Evolutionary conservation across 2,888 invertebrate genomes (phyloP).

Genomic region (Sarcophaga rosellei): DNA sequence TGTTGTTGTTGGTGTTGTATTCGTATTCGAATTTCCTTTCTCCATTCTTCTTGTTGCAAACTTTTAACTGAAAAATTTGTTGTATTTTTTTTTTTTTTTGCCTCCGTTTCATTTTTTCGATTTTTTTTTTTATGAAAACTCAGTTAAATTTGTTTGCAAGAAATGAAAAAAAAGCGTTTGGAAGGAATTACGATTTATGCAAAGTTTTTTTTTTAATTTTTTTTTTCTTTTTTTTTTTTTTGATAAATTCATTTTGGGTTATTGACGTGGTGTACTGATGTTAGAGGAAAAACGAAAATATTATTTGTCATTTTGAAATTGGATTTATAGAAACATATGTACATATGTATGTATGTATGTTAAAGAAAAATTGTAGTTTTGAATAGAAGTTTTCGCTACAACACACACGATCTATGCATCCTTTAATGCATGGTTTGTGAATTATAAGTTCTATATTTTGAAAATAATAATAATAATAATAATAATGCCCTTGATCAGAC

Average conservation of each 20-base stretch:
- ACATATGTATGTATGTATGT: neutral
- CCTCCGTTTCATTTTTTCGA: neutral
- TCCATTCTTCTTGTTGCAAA: slow-evolving; percentile 40
- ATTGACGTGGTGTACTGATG: too few species aligned
- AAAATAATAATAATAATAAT: too few species aligned
- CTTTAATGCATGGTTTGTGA: too few species aligned
- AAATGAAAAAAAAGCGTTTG: slow-evolving; percentile 7
- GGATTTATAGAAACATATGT: neutral
- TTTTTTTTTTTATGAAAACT: slow-evolving; percentile 27
- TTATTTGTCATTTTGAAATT: too few species aligned
- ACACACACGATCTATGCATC: too few species aligned
- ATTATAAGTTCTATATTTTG: too few species aligned
- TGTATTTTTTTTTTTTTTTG: slow-evolving; percentile 21
- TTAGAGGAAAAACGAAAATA: too few species aligned
- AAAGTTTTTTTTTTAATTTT: slow-evolving; percentile 53
- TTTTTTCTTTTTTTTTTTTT: too few species aligned
- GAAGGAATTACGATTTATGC: slow-evolving; percentile 48
- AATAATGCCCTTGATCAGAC: too few species aligned
- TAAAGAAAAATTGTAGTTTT: neutral
- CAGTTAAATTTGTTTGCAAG: slow-evolving; percentile 42
- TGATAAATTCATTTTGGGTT: neutral
- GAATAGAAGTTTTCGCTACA: too few species aligned
- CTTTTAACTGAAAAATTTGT: slow-evolving; percentile 50
- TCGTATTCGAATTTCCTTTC: neutral
- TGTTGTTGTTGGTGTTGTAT: neutral